A percentile compares a stretch with the other conserved stretches of the same genome.
phyloP scores from a whole-genome alignment of 2,113 vertebrate species.

The Ictalurus punctatus region DNA sequence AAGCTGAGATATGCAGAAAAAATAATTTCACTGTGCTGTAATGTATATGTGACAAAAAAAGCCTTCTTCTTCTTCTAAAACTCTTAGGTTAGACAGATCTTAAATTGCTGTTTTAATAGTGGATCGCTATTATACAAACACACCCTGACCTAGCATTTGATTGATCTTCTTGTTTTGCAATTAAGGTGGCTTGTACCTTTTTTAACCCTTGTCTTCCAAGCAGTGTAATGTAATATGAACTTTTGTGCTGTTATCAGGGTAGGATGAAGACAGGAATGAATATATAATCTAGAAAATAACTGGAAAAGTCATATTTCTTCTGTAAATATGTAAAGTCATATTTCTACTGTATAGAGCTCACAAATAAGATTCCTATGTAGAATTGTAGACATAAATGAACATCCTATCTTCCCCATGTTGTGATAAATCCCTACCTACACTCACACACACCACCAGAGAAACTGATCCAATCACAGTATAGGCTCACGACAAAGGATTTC shows the following conservation, averaged over 20 bases:
- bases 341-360: background rate
- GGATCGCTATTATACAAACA: background rate
- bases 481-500: background rate
- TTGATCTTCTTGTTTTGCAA: background rate
- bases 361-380: background rate
- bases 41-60: too few relatives aligned
- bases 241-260: background rate
- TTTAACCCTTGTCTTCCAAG: background rate
- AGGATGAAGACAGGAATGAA: background rate
- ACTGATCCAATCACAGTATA: constrained; percentile 2
- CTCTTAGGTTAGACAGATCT: background rate
- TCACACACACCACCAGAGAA: constrained; percentile 1
- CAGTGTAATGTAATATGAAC: background rate
- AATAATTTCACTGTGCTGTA: too few relatives aligned
- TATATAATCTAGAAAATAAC: background rate
- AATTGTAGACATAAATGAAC: background rate
- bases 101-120: background rate
- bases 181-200: background rate
- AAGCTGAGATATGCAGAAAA: too few relatives aligned
- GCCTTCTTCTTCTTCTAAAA: too few relatives aligned
- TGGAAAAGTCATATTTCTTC: background rate
- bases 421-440: background rate
- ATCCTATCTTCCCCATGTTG: background rate
- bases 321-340: too few relatives aligned
- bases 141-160: background rate